These are phyloP conservation scores for Micropoecilia bifurca DNA, from an alignment of 2,797 vertebrate genomes.

Conservation along the genomic window DNA sequence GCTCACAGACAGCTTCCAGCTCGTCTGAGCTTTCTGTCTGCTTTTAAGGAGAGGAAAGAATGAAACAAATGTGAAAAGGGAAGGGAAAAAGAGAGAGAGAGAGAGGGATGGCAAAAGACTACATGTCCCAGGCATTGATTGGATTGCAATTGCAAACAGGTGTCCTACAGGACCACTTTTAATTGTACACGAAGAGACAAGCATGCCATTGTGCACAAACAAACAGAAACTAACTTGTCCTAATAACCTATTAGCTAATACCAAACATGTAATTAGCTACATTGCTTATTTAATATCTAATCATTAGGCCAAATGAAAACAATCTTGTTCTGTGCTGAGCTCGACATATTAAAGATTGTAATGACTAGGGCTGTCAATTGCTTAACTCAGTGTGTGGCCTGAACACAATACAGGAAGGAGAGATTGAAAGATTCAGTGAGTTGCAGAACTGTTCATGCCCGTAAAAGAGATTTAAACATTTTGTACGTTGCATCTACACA, in stretches of 20 bases:
- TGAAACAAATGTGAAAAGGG: slow-evolving; percentile 45
- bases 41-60: slow-evolving; percentile 51
- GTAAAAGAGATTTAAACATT: neutral
- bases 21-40: slow-evolving; percentile 63
- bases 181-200: slow-evolving; percentile 58
- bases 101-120: slow-evolving; percentile 43
- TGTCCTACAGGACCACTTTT: slow-evolving; percentile 63
- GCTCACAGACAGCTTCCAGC: slow-evolving; percentile 72
- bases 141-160: slow-evolving; percentile 71
- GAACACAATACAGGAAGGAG: slow-evolving; percentile 26
- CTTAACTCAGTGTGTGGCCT: slow-evolving; percentile 52
- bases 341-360: slow-evolving; percentile 61
- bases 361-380: slow-evolving; percentile 54
- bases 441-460: neutral
- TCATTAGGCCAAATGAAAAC: slow-evolving; percentile 76
- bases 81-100: slow-evolving; percentile 37
- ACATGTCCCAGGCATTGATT: slow-evolving; percentile 65
- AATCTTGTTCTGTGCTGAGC: slow-evolving; percentile 60
- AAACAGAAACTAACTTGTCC: slow-evolving; percentile 50
- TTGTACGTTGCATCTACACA: neutral
- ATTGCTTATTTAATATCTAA: slow-evolving; percentile 77
- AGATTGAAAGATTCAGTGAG: slow-evolving; percentile 20
- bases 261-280: slow-evolving; percentile 71
- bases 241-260: slow-evolving; percentile 69
- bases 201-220: slow-evolving; percentile 33